Evolutionary conservation across 2,113 vertebrate genomes (phyloP), one percentile per base, ranked within the genome.

Genomic region (Columbina picui): DNA sequence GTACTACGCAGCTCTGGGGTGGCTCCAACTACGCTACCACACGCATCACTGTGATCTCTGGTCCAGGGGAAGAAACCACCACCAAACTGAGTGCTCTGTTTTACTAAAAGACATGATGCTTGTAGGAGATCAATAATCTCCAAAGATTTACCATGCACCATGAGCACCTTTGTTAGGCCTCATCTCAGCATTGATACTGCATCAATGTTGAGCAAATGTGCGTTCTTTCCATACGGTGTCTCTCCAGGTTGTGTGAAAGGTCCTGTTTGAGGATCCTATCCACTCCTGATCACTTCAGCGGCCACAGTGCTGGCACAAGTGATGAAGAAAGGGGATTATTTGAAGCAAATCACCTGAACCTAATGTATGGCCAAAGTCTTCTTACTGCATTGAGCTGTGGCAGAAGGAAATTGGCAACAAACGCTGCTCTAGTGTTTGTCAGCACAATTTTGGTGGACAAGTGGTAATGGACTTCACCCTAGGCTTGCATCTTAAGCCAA

Each of bases 391-490:
- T 84, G 80, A 90, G 26, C 56, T 55, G 52, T 63, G 32, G 64
- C 73, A 74, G 52, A 78, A 67, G 56, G 68, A 70, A 90, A 67
- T 0, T 2, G 60, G 45, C 63, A 83, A 25, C 14, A 79, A 87
- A 74, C 45, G 26, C 45, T 73, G 75, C 80, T 64, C 39, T n/a
- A 75, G 67, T 49, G 34, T 73, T 93, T 5, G 2, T 89, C 70
- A 90, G 67, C 30, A 87, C 74, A 94, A 71, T 90, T 63, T 89
- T 14, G 16, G 68, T 92, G 86, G 56, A 49, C 73, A 89, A 56
- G 7, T 47, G 56, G 34, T 84, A 86, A 78, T 60, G 80, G 89
- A 91, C 86, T 89, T 95, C 61, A 91, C 39, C n/a, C 27, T 52
- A 71, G 64, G 20, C 60, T 89, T 92, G 30, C 29, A 75, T 78